Evolutionary conservation across 1,140 invertebrate genomes (phyloP), one percentile per base, ranked within the genome.

Genomic region (Orchesella cincta): DNA sequence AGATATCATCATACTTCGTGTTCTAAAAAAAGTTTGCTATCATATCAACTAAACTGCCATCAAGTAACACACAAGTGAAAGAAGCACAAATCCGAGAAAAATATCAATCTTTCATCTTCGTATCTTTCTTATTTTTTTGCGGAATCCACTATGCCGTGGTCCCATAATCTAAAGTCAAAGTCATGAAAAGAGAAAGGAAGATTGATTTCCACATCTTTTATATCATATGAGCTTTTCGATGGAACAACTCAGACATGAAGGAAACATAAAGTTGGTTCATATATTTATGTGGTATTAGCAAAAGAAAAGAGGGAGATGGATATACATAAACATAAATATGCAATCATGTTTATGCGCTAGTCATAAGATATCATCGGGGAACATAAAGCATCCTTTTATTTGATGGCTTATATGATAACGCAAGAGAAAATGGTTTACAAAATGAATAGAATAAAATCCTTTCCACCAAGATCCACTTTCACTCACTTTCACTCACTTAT

Each of bases 321-420:
- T 46, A 46, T 46, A 5, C 39, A 18, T 46, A 46, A 46, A 18
- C 39, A 46, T 46, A 46, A 46, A 46, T 46, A 46, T 46, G 5
- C 39, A 46, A 46, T 46, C 39, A 46, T 46, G 18, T 46, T 46
- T 46, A 46, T 46, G 39, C 39, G 39, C 39, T 18, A 46, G 39
- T 46, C 39, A 46, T 46, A 46, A 8, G 5, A 57, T 57, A 14
- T 57, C 52, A 57, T 23, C 52, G 52, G 8, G 14, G 5, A 18
- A 23, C 52, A 57, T 57, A 57, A 57, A 57, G 52, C 23, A 8
- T 57, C 23, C 14, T 57, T 57, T 57, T 57, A 57, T 57, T 57
- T 57, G 52, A 57, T 57, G 52, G 52, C 52, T 57, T 57, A 57
- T 57, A 57, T 57, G 52, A 57, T 57, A 57, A 57, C 23, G 23